A percentile compares a stretch with the other conserved stretches of the same genome.
Conservation (phyloP, 2,113 vertebrate genomes). For the Pseudois nayaur region DNA sequence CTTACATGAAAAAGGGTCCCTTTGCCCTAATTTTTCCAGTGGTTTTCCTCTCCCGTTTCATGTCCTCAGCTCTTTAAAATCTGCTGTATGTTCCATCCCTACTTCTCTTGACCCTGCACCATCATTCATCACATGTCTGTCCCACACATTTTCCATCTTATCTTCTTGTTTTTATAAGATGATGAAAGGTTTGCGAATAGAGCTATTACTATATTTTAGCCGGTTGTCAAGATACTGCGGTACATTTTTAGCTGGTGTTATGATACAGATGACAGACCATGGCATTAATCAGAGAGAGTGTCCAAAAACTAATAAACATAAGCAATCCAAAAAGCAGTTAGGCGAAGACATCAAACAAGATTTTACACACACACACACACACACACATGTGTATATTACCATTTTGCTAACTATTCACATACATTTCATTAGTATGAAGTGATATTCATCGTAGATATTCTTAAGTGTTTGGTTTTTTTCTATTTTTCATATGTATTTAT, state of each 20-base stretch:
- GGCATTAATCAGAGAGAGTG: constrained; percentile 26
- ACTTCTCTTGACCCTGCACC: not conserved
- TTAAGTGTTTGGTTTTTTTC: not conserved
- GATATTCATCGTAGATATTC: not conserved
- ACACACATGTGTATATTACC: not conserved
- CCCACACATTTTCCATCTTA: constrained; percentile 3
- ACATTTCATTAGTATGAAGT: not conserved
- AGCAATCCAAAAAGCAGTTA: not conserved
- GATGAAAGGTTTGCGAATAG: constrained; percentile 34
- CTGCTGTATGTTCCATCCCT: not conserved
- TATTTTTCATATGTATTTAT: not conserved
- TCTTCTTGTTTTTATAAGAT: constrained; percentile 40
- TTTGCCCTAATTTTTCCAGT: not conserved
- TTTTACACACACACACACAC: not conserved
- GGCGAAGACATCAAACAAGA: not conserved
- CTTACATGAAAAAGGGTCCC: not conserved
- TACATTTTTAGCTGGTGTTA: constrained; percentile 45
- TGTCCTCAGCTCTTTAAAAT: not conserved
- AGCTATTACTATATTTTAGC: constrained; percentile 21
- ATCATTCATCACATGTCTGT: not conserved
- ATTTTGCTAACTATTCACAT: not conserved
- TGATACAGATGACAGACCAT: not conserved
- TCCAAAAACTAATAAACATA: constrained; percentile 19
- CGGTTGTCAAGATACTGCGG: not conserved
- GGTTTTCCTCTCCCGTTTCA: not conserved